Base-by-base conservation (phyloP, 2,113 vertebrate genomes). In the Marmota monax region DNA sequence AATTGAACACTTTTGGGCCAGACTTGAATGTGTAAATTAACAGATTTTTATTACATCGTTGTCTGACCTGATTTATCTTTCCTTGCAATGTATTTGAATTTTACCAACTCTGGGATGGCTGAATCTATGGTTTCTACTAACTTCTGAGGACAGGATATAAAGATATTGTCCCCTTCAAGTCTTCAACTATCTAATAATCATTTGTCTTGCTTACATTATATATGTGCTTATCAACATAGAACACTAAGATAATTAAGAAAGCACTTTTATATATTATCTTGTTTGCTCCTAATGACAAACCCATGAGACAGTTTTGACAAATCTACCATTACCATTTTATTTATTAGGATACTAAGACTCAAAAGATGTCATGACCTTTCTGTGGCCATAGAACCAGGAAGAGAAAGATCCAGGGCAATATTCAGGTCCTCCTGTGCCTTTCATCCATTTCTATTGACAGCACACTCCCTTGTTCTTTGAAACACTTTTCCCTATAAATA, bases 401-500 rank as follows among this genome's bases (percentile, higher is more conserved):
- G 77, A 84, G n/a, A 56, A 86, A 53, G 4, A 70, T 27, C 34
- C 32, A 84, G 63, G 37, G 53, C 85, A 90, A 61, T 37, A 11
- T 39, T 53, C 7, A 29, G 5, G 22, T 77, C 34, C 67, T 34
- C 14, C 6, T 37, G 22, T 25, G 11, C 25, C 18, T 80, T 80
- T 25, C 65, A 20, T 86, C 56, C 39, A 61, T 0, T 63, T 37
- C 25, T 76, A 17, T 29, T 91, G 37, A 69, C 53, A 82, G 29
- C 10, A 4, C 3, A 18, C 51, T 45, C 0, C 90, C 56, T 34
- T 69, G 3, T 56, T 82, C 76, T 90, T 89, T 85, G 72, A 25
- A 82, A 90, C 48, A 84, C 20, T 93, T 90, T 85, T 77, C n/a
- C 56, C 48, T 91, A 6, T 89, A 45, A 72, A 48, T 22, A 87